Base-by-base conservation (phyloP, 2,113 vertebrate species). In the Scophthalmus maximus region DNA sequence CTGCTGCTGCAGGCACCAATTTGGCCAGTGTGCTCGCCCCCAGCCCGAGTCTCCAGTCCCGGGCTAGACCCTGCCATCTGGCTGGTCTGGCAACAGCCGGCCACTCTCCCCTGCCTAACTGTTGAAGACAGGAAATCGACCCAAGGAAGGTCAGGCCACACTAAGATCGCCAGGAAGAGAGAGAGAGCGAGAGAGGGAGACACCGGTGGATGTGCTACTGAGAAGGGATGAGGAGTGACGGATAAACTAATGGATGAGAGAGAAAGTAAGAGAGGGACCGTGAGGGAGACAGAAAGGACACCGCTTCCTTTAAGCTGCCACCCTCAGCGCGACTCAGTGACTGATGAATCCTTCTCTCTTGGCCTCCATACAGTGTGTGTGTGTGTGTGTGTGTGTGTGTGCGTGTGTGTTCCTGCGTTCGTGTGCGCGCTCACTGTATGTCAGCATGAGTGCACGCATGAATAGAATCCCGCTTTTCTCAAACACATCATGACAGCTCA, bases 401-500 rank as follows among this genome's bases (percentile, higher is more conserved):
- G 50, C 11, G 14, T 29, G 30, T 58, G 51, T n/a, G 46, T 51
- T 30, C 18, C 17, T 76, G 52, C 27, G 62, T 62, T 67, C 44
- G 63, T 36, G 63, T 46, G 63, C 12, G 22, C 23, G 49, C 18
- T 2, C n/a, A 4, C 67, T 29, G 34, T 49, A 67, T 66, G 74
- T 76, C 80, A 74, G 81, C 63, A 76, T 78, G 68, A 71, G 83
- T 61, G 69, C 80, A 88, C 47, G 72, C 87, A 78, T 89, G 87
- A 86, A 68, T 69, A 83, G 82, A 78, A 76, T 79, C 68, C 82
- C 7, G 12, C 59, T 76, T 82, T 76, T 25, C 83, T 82, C 85
- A 89, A 92, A 91, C 79, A 76, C 69, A 84, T 91, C 84, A 55
- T 91, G 91, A 90, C 91, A 91, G 91, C 86, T 86, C 90, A 82